Conservation (phyloP, 2,888 invertebrate genomes). For the Allygus modestus region DNA sequence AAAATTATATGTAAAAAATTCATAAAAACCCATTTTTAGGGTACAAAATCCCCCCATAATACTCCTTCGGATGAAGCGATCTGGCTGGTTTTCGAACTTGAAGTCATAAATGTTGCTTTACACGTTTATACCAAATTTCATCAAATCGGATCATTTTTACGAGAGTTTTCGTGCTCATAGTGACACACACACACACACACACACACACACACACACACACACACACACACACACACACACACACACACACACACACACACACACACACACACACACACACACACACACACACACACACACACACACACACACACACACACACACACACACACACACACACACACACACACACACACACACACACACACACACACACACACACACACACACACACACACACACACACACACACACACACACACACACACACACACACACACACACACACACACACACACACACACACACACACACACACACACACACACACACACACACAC, state of each 20-base stretch:
- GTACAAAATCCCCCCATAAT: no score
- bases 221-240: slow-evolving; percentile 69
- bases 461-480: slow-evolving; percentile 63
- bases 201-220: slow-evolving; percentile 69
- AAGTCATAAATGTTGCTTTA: no score
- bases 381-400: slow-evolving; percentile 69
- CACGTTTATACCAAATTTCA: no score
- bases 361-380: slow-evolving; percentile 76
- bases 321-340: slow-evolving; percentile 69
- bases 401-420: slow-evolving; percentile 66
- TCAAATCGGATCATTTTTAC: no score
- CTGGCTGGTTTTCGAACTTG: no score
- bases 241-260: slow-evolving; percentile 69
- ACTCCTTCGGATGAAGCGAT: no score
- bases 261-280: slow-evolving; percentile 70
- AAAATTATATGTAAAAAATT: no score
- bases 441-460: slow-evolving; percentile 62
- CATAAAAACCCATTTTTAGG: no score
- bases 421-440: slow-evolving; percentile 60
- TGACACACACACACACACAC: slow-evolving; percentile 62
- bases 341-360: slow-evolving; percentile 69
- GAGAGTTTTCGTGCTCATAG: neutral
- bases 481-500: slow-evolving; percentile 60
- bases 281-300: slow-evolving; percentile 70
- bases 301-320: slow-evolving; percentile 69